A percentile compares a stretch with the other conserved stretches of the same genome.
phyloP scores from a whole-genome alignment of 2,113 vertebrate species.

The Globicephala melas region DNA sequence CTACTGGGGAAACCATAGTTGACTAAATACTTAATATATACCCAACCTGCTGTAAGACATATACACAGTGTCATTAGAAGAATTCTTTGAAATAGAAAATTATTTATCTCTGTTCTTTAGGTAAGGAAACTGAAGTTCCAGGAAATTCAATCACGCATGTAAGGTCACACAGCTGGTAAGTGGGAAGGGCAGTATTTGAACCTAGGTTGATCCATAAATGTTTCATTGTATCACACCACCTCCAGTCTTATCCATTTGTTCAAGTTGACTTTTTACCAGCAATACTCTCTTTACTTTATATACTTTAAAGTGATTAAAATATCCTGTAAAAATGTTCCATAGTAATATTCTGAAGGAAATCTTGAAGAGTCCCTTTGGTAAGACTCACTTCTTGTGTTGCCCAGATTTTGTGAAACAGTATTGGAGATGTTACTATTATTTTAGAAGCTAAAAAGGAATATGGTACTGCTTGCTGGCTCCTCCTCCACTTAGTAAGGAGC shows the following conservation, averaged over 20 bases:
- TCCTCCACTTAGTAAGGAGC: background rate
- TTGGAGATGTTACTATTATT: background rate
- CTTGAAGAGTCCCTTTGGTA: background rate
- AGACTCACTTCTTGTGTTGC: background rate
- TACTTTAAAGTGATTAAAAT: conserved; percentile 15
- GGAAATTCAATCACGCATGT: background rate
- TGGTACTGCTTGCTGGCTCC: background rate
- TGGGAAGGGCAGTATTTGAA: conserved; percentile 6
- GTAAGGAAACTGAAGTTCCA: conserved; percentile 2
- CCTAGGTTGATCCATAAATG: background rate
- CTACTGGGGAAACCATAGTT: background rate
- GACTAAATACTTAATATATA: background rate
- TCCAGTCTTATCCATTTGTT: background rate
- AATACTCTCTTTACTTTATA: background rate
- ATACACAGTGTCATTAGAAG: background rate
- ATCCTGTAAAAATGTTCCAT: background rate
- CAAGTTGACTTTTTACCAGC: background rate
- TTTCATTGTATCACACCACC: background rate
- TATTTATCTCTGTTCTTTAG: background rate
- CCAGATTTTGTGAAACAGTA: background rate
- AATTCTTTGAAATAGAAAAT: background rate
- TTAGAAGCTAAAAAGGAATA: background rate
- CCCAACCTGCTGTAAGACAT: background rate
- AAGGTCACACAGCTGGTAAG: background rate
- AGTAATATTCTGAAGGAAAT: conserved; percentile 12